Base-by-base conservation (phyloP, 2,888 invertebrate genomes). In the Allolobophora icterica region DNA sequence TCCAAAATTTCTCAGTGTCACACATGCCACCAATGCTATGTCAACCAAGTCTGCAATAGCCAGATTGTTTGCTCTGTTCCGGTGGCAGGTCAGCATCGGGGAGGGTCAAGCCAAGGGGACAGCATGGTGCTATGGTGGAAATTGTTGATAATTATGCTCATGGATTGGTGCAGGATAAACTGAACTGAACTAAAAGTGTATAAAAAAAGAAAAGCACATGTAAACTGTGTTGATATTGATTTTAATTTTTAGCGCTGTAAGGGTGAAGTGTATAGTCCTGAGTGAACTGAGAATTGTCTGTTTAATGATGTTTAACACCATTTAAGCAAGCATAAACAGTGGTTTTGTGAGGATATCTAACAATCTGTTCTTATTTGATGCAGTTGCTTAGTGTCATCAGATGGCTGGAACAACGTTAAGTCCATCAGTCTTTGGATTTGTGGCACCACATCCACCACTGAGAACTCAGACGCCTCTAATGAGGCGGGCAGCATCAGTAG, bases 361-460 rank as follows among this genome's bases (percentile, higher is more conserved):
- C 71, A 71, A 30, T 71, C 71, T 71, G 71, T 8, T 71, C n/a
- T 71, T n/a, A 71, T 71, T 71, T 30, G n/a, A 71, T n/a, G 0
- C n/a, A 71, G n/a, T 71, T 30, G 71, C n/a, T n/a, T 71, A 11
- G n/a, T 8, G n/a, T n/a, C 71, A 71, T 11, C 52, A n/a, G 71
- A 71, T 71, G 71, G n/a, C 71, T 11, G 71, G 71, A 71, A n/a
- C 13, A 13, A 13, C 11, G n/a, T 13, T 71, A n/a, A 71, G 71
- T 71, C 71, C 71, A 71, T 71, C 71, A 11, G 71, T 71, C 30
- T 71, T 71, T 71, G 71, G 71, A 8, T 71, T 71, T 71, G 71
- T 71, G 71, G 71, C n/a, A n/a, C 71, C 71, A 71, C 71, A 71
- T n/a, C 71, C 71, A 71, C 71, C 71, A n/a, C 71, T 71, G 71